These are phyloP conservation scores for Notodonta ziczac DNA, from an alignment of 2,888 invertebrate genomes.

Conservation along the genomic window DNA sequence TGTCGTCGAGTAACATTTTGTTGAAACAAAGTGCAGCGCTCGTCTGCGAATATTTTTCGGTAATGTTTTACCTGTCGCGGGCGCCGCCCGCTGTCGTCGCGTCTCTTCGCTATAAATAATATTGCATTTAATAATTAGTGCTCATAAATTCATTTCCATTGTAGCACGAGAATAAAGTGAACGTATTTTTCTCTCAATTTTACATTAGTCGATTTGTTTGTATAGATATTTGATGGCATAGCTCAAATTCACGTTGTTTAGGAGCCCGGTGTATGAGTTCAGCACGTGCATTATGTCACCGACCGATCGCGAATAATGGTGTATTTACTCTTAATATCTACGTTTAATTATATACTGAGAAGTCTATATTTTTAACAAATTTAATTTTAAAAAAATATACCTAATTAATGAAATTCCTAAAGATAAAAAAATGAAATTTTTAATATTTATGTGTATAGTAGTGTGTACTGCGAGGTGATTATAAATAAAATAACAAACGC, in stretches of 20 bases:
- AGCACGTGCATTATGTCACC: constrained; percentile 49
- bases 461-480: constrained; percentile 73
- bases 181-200: constrained; percentile 47
- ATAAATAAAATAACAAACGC: constrained; percentile 62
- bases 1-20: constrained; percentile 44
- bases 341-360: constrained; percentile 74
- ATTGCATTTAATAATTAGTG: constrained; percentile 69
- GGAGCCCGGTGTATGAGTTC: constrained; percentile 43
- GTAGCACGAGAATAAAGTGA: constrained; percentile 59
- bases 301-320: constrained; percentile 61
- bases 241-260: constrained; percentile 58
- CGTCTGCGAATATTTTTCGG: constrained; percentile 77
- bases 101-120: constrained; percentile 53
- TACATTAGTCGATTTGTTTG: constrained; percentile 43
- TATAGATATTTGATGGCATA: constrained; percentile 62
- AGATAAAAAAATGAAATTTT: constrained; percentile 78
- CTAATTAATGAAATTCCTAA: constrained; percentile 82
- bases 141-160: constrained; percentile 69
- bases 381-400: constrained; percentile 73
- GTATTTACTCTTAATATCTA: constrained; percentile 70
- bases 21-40: constrained; percentile 60
- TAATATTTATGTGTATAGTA: constrained; percentile 80
- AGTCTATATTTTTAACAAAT: constrained; percentile 83
- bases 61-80: constrained; percentile 65
- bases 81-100: constrained; percentile 37